Evolutionary conservation across 2,797 vertebrate genomes (phyloP).

Genomic region (Crypturellus tataupa): DNA sequence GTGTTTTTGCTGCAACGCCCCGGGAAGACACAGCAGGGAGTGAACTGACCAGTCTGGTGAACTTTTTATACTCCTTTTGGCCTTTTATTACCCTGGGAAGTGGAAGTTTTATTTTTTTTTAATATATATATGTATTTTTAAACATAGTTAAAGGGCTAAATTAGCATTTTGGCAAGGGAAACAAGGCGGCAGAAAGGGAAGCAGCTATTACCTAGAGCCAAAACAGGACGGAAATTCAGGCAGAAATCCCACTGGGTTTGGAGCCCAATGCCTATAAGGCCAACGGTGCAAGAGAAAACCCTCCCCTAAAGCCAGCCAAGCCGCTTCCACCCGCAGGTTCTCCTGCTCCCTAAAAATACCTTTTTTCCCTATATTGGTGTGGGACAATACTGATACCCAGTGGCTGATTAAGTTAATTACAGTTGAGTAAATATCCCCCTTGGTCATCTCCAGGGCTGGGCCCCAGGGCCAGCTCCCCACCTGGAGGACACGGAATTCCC

Average conservation of each 20-base stretch:
- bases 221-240: slow-evolving; percentile 19
- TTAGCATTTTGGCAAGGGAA: slow-evolving; percentile 67
- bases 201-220: slow-evolving; percentile 52
- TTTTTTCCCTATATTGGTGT: slow-evolving; percentile 36
- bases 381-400: slow-evolving; percentile 77
- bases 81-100: slow-evolving; percentile 70
- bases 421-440: slow-evolving; percentile 60
- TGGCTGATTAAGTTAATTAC: slow-evolving; percentile 78
- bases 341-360: slow-evolving; percentile 32
- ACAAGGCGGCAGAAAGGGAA: slow-evolving; percentile 43
- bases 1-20: slow-evolving; percentile 68
- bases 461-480: slow-evolving; percentile 13
- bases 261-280: not conserved
- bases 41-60: slow-evolving; percentile 74
- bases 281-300: not conserved
- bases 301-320: not conserved
- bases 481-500: not conserved
- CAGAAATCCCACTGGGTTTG: slow-evolving; percentile 18
- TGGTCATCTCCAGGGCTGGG: not conserved
- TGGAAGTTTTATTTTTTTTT: slow-evolving; percentile 73
- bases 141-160: slow-evolving; percentile 66
- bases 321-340: not conserved
- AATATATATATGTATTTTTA: slow-evolving; percentile 57
- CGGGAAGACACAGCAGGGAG: slow-evolving; percentile 58
- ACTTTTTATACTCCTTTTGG: slow-evolving; percentile 73